Percentiles rank a stretch among this genome's conserved stretches.
Conservation (phyloP, 2,888 invertebrate species). For the Mesochorus sp. region DNA sequence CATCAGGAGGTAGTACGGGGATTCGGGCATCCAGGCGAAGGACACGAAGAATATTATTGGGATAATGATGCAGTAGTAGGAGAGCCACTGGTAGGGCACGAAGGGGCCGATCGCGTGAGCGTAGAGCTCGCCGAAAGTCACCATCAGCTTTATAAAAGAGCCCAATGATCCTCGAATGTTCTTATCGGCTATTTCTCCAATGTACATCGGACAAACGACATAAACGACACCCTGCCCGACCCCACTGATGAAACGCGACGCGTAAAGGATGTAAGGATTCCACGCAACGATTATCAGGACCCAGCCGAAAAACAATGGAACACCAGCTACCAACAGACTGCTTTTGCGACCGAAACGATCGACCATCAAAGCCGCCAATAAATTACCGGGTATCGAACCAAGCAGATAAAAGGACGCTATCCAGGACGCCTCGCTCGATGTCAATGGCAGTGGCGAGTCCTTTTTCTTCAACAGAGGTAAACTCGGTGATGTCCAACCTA, state of each 20-base stretch:
- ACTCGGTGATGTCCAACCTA: conserved; percentile 81
- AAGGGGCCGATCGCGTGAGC: conserved; percentile 79
- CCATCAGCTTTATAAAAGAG: conserved; percentile 78
- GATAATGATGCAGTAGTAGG: conserved; percentile 81
- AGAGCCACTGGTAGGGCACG: conserved; percentile 79
- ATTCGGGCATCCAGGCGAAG: conserved; percentile 85
- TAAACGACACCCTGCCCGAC: conserved; percentile 86
- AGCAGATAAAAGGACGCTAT: conserved; percentile 85
- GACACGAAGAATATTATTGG: conserved; percentile 83
- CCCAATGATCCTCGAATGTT: conserved; percentile 83
- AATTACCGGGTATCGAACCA: conserved; percentile 84
- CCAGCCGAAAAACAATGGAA: conserved; percentile 85
- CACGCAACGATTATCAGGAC: conserved; percentile 85
- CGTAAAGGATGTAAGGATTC: conserved; percentile 84
- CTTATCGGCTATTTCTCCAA: conserved; percentile 86
- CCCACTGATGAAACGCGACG: conserved; percentile 85
- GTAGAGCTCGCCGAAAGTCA: conserved; percentile 79
- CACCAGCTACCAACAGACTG: conserved; percentile 83
- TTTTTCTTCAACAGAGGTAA: conserved; percentile 76
- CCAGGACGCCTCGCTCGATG: conserved; percentile 79
- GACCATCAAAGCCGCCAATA: conserved; percentile 84
- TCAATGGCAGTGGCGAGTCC: conserved; percentile 75
- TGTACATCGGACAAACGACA: conserved; percentile 86
- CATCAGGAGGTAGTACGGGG: conserved; percentile 85
- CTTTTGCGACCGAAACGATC: conserved; percentile 84